Evolutionary conservation across 2,113 vertebrate species (phyloP), one percentile per base, ranked within the genome.

Genomic region (Poecile atricapillus): DNA sequence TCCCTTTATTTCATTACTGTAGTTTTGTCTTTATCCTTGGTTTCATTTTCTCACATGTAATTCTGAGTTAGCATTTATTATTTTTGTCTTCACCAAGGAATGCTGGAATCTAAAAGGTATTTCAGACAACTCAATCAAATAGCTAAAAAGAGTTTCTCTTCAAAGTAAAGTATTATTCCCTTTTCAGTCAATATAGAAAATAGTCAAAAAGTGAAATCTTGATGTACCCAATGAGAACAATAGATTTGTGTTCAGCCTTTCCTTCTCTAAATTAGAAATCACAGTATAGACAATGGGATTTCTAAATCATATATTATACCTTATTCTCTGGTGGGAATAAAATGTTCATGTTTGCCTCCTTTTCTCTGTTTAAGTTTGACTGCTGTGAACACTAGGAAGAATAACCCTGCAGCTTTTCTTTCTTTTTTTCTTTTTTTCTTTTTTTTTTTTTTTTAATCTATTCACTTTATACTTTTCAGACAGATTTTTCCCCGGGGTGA

Each of bases 401-500:
- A 97, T 97, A 96, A 97, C 95, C 92, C 89, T 92, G 96, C 97
- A 96, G 96, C 97, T 97, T 97, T 97, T 95, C 76, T 92, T 93
- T 92, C 31, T 95, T 96, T 96, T 96, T 96, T 44, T 13, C 0
- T 25, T 30, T n/a, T 55, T 96, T 95, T 97, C 62, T 50, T 96
- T 33, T 35, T 96, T 95, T 97, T 77, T 52, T 96, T 97, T 96
- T 96, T 96, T 58, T 30, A 97, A 98, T 98, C 97, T 98, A 98
- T 98, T 98, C 98, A 98, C 98, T 98, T 98, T 98, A 97, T 97
- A 98, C 97, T 98, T 97, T 98, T 98, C 97, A 98, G 98, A 98
- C 98, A 98, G 97, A 97, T 98, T 98, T 98, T 98, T 98, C 98
- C 98, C 98, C 93, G 97, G 98, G 98, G 98, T 98, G 98, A 98